Conservation (phyloP, 2,113 vertebrate genomes). For the Malurus cyaneus region DNA sequence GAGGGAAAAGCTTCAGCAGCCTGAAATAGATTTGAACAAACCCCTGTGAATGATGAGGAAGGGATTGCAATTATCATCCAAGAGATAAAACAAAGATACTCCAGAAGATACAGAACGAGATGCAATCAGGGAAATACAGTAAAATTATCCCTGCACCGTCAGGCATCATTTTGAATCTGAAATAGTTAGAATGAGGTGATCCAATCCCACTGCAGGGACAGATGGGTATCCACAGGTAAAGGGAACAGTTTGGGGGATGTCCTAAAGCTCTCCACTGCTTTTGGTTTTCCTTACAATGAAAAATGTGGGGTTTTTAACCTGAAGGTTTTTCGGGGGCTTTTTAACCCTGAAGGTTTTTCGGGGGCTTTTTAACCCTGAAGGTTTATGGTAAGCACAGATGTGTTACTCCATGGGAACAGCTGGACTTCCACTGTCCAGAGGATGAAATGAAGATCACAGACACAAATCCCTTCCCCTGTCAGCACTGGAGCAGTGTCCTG, state of each 20-base stretch:
- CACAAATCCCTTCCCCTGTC: not conserved
- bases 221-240: not conserved
- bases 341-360: no score
- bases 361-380: no score
- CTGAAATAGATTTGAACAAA: conserved; percentile 2
- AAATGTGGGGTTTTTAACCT: not conserved
- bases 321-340: no score
- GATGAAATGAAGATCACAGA: fast-evolving
- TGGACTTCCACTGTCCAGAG: not conserved
- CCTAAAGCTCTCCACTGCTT: not conserved
- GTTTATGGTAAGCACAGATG: fast-evolving
- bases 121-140: conserved; percentile 33
- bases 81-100: conserved; percentile 46
- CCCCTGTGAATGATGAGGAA: not conserved
- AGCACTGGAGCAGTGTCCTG: not conserved
- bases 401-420: fast-evolving
- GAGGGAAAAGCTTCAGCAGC: not conserved
- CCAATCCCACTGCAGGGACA: not conserved
- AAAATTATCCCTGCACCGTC: conserved; percentile 24
- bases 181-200: not conserved
- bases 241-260: not conserved
- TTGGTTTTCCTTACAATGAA: not conserved
- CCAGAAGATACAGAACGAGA: not conserved
- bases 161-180: conserved; percentile 31
- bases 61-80: conserved; percentile 46